Base-by-base conservation (phyloP, 2,888 invertebrate genomes). In the Iselma pallidipennis region DNA sequence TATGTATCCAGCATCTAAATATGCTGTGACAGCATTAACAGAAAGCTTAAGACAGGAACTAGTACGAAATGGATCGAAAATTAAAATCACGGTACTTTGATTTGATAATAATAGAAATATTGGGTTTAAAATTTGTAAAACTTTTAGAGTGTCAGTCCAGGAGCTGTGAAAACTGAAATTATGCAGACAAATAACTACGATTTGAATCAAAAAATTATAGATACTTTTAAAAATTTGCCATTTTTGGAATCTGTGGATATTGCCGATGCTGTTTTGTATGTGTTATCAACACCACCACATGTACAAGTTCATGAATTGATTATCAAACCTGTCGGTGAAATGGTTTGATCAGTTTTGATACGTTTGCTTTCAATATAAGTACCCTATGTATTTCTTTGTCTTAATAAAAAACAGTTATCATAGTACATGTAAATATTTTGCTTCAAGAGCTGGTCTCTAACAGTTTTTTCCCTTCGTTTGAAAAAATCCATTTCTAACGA, bases 71-170 rank as follows among this genome's bases (percentile, higher is more conserved):
- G 57, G 55, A 19, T 45, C 33, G n/a, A 56, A 45, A 28, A 65
- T 61, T 9, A 65, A 65, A 49, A 52, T 65, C 7, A 57, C 65
- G 5, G 65, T 65, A 48, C 37, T 26, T 29, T 12, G 3, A 29
- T 28, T 51, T n/a, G 12, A 29, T 50, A n/a, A n/a, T n/a, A n/a
- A n/a, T n/a, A n/a, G n/a, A n/a, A n/a, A n/a, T n/a, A n/a, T n/a
- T n/a, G n/a, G n/a, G n/a, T n/a, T n/a, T n/a, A n/a, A n/a, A n/a
- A n/a, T n/a, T 48, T 3, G 12, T 16, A 48, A 48, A 14, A 49
- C 14, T 53, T 60, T 52, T 55, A 66, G 66, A 63, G 66, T 42
- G 49, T 66, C 16, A 66, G 66, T 58, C 66, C 66, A 7, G 66
- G 63, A 2, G 12, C 23, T 4, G 58, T 58, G 10, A 33, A 45